Conservation (phyloP, 2,113 vertebrate species). For the Cyphomyrus discorhynchus region DNA sequence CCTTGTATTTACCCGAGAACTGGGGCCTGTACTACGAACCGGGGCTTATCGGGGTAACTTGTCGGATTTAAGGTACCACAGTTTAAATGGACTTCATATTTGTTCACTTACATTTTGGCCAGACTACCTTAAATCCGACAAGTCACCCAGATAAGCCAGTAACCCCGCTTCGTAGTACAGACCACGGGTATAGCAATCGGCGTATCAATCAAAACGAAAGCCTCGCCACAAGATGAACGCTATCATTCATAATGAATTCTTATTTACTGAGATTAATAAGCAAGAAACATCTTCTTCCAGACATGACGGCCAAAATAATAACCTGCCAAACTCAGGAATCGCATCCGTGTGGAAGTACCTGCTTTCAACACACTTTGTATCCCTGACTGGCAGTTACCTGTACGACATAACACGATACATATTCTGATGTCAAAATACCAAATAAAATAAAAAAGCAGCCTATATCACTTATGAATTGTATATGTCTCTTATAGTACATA, state of each 20-base stretch:
- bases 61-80: too few species aligned
- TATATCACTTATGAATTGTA: not conserved
- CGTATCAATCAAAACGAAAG: not conserved
- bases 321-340: not conserved
- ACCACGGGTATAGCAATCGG: not conserved
- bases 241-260: not conserved
- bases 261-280: not conserved
- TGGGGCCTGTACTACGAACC: too few species aligned
- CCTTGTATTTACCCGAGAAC: too few species aligned
- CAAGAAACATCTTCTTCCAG: not conserved
- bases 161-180: too few species aligned
- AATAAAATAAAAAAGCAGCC: not conserved
- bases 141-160: too few species aligned
- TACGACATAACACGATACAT: not conserved
- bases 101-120: too few species aligned
- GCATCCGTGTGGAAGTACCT: not conserved
- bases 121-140: too few species aligned
- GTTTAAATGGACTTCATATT: too few species aligned
- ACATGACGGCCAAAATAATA: not conserved
- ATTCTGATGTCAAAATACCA: not conserved
- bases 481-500: not conserved
- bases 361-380: not conserved
- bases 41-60: too few species aligned
- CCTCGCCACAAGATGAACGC: not conserved
- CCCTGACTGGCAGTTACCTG: not conserved